These are phyloP conservation scores for Hylia prasina DNA, from an alignment of 2,113 vertebrate species.

Conservation along the genomic window DNA sequence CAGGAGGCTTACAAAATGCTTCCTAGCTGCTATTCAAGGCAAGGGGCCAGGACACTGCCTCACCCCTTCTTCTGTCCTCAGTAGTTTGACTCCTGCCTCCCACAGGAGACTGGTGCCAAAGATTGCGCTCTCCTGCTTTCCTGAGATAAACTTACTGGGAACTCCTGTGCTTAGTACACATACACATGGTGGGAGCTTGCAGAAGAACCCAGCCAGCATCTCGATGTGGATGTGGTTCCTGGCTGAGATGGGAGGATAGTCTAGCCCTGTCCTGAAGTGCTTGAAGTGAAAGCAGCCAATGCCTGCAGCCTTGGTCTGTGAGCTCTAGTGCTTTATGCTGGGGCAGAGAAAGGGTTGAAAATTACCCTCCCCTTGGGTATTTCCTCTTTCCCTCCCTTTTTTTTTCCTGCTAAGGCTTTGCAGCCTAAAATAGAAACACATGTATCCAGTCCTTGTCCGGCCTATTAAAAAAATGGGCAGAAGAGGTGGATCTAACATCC, in stretches of 20 bases:
- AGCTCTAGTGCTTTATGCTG: not conserved
- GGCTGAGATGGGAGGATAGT: not conserved
- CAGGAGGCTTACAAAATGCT: not conserved
- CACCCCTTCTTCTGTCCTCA: not conserved
- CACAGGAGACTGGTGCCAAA: not conserved
- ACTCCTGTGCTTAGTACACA: not conserved
- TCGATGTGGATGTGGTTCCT: not conserved
- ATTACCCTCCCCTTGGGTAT: not conserved
- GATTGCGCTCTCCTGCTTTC: not conserved
- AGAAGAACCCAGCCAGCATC: not conserved
- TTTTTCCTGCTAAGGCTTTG: not conserved
- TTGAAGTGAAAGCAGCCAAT: not conserved
- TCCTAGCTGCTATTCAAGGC: not conserved
- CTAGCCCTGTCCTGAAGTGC: not conserved
- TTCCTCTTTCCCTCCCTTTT: not conserved
- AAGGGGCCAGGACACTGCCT: not conserved
- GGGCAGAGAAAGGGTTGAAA: not conserved
- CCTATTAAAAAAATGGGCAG: conserved; percentile 39
- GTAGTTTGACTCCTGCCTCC: not conserved
- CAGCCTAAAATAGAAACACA: conserved; percentile 26
- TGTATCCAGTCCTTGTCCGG: not conserved
- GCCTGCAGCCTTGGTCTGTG: not conserved
- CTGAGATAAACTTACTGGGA: not conserved
- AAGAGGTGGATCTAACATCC: conserved; percentile 43
- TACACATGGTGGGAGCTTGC: not conserved